Percentiles rank a stretch among this genome's conserved stretches.
phyloP scores from a whole-genome alignment of 1,140 invertebrate genomes.

The Reticulitermes speratus region DNA sequence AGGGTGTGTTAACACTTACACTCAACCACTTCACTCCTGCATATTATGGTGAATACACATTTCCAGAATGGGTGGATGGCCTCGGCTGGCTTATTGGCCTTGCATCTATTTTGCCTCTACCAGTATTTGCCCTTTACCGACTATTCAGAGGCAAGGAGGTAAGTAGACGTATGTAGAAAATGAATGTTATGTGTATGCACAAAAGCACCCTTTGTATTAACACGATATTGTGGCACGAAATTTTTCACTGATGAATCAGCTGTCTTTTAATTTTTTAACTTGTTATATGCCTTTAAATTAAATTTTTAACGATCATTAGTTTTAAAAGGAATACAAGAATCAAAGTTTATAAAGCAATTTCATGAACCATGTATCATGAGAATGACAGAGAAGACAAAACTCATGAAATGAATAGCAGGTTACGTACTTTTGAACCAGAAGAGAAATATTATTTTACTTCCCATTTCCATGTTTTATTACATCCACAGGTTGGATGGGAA shows the following conservation, averaged over 20 bases:
- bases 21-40: slow-evolving; percentile 55
- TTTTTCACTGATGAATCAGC: background rate
- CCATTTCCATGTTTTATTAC: background rate
- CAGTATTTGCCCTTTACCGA: slow-evolving; percentile 54
- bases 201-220: background rate
- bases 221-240: background rate
- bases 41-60: slow-evolving; percentile 58
- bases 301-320: background rate
- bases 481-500: background rate
- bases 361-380: too few species aligned
- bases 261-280: background rate
- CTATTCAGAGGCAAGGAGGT: slow-evolving; percentile 45
- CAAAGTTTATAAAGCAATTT: too few species aligned
- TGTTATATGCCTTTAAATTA: background rate
- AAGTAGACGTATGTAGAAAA: background rate
- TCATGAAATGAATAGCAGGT: too few species aligned
- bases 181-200: background rate
- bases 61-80: slow-evolving; percentile 64
- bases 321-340: too few species aligned
- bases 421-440: too few species aligned
- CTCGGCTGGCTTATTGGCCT: slow-evolving; percentile 69
- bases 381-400: too few species aligned
- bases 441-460: too few species aligned
- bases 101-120: slow-evolving; percentile 63
- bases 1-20: background rate